Conservation (phyloP, 2,888 invertebrate species). For the Protophormia terraenovae region DNA sequence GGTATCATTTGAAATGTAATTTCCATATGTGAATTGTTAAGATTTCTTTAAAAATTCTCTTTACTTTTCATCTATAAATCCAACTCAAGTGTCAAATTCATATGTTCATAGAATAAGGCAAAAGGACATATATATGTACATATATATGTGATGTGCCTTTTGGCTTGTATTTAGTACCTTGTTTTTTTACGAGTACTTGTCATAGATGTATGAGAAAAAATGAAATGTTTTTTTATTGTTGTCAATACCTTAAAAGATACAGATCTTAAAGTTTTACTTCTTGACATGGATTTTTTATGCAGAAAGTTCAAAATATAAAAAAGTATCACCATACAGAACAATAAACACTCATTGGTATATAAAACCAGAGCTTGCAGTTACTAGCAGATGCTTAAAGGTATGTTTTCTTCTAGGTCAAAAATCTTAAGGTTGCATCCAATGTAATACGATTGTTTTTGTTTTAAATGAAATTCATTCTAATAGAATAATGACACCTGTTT, state of each 20-base stretch:
- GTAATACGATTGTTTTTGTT: no score
- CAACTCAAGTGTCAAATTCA: not conserved
- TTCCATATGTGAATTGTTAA: not conserved
- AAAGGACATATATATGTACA: not conserved
- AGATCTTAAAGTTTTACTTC: slow-evolving; percentile 36
- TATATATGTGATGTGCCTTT: no score
- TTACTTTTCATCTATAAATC: not conserved
- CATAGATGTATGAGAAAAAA: not conserved
- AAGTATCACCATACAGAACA: not conserved
- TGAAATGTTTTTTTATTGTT: slow-evolving; percentile 15
- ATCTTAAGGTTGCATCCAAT: no score
- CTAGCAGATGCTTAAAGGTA: not conserved
- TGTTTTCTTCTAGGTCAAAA: not conserved
- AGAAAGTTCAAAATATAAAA: slow-evolving; percentile 7
- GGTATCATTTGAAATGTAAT: not conserved
- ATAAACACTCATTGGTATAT: slow-evolving; percentile 12
- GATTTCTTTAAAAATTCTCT: not conserved
- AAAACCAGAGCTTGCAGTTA: not conserved
- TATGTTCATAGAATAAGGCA: no score
- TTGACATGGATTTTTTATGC: slow-evolving; percentile 23
- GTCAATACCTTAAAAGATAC: slow-evolving; percentile 34
- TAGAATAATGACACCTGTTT: no score
- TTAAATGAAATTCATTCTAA: no score
- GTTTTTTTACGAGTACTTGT: not conserved
- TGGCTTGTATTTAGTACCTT: not conserved